Conservation (phyloP, 1,140 invertebrate genomes). For the Nomia melanderi region DNA sequence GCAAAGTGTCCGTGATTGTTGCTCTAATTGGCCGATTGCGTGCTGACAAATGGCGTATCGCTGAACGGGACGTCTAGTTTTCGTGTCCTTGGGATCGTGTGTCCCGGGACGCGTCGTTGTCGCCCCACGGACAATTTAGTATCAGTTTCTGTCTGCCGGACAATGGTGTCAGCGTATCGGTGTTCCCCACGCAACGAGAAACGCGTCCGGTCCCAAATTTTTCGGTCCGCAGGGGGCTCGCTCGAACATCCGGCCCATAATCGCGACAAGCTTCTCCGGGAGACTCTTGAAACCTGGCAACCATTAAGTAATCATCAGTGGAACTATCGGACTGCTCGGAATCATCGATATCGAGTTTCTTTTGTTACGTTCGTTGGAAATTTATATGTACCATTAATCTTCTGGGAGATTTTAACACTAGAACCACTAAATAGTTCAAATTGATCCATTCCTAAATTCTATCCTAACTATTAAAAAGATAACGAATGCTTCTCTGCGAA, state of each 20-base stretch:
- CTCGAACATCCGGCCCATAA: background rate
- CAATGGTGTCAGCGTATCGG: slow-evolving; percentile 58
- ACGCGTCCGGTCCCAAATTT: slow-evolving; percentile 49
- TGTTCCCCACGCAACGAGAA: slow-evolving; percentile 2
- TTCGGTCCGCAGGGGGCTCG: slow-evolving; percentile 6
- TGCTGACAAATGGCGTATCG: slow-evolving; percentile 52
- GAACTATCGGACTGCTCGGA: too few species aligned
- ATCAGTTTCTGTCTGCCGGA: slow-evolving; percentile 53
- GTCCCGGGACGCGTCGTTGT: slow-evolving; percentile 10
- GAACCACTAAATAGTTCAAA: too few species aligned
- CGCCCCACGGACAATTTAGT: slow-evolving; percentile 58
- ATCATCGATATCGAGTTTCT: too few species aligned
- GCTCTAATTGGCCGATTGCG: slow-evolving; percentile 53
- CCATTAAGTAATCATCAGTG: too few species aligned
- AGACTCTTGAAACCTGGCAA: too few species aligned
- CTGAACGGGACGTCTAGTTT: slow-evolving; percentile 35
- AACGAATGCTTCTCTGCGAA: too few species aligned
- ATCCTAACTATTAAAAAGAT: too few species aligned
- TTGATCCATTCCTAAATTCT: too few species aligned
- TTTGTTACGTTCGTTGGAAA: too few species aligned
- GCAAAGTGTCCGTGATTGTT: background rate
- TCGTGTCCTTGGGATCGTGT: slow-evolving; percentile 39
- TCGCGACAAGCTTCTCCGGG: too few species aligned
- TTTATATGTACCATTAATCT: too few species aligned
- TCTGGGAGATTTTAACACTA: too few species aligned